phyloP scores from a whole-genome alignment of 2,113 vertebrate species.

The Syrrhaptes paradoxus region DNA sequence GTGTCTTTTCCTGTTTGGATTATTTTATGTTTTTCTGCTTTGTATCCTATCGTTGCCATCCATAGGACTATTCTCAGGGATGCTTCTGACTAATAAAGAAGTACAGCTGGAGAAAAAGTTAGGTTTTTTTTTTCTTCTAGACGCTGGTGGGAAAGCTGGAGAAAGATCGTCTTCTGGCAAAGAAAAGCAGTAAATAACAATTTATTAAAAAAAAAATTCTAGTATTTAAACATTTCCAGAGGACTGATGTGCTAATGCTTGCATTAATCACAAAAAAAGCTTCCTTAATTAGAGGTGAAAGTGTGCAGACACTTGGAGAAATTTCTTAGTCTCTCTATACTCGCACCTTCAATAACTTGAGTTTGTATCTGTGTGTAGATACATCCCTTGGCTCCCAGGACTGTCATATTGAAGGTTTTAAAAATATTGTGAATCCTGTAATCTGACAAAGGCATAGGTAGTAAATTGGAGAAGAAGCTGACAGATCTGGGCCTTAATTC shows the following conservation, averaged over 20 bases:
- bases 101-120: neutral
- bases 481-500: neutral
- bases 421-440: neutral
- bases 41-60: neutral
- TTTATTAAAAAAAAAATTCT: neutral
- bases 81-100: neutral
- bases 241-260: neutral
- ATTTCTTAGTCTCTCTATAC: neutral
- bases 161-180: neutral
- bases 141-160: neutral
- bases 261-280: neutral
- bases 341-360: neutral
- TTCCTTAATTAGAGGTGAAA: neutral
- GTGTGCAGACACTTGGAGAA: neutral
- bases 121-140: neutral
- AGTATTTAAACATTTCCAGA: neutral
- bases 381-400: neutral
- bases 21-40: neutral
- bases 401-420: neutral
- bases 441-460: neutral
- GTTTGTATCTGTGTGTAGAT: neutral
- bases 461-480: neutral
- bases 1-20: neutral
- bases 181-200: neutral
- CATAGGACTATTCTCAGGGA: neutral